A percentile compares a stretch with the other conserved stretches of the same genome.
Evolutionary conservation across 2,888 invertebrate species (phyloP).

Genomic region (Meiosimyza platycephala): DNA sequence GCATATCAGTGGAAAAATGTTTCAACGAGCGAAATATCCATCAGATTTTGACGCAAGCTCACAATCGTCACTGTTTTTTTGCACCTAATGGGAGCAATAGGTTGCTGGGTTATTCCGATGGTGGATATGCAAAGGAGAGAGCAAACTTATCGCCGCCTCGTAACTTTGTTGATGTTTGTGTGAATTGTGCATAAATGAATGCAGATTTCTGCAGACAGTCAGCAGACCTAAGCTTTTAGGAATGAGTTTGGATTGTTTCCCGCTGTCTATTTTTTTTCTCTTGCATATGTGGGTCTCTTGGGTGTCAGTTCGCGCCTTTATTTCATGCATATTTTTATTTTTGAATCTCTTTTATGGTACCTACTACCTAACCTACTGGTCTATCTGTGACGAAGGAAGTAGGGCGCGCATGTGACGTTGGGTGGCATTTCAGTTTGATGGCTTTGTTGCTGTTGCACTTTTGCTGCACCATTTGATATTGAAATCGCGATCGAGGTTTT

Average conservation of each 20-base stretch:
- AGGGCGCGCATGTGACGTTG: slow-evolving; percentile 30
- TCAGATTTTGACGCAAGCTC: slow-evolving; percentile 21
- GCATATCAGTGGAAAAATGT: background rate
- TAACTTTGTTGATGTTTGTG: slow-evolving; percentile 33
- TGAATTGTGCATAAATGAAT: slow-evolving; percentile 40
- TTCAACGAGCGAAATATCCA: slow-evolving; percentile 22
- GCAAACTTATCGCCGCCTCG: background rate
- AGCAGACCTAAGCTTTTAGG: background rate
- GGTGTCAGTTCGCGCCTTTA: slow-evolving; percentile 36
- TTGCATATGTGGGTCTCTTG: slow-evolving; percentile 34
- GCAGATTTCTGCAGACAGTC: slow-evolving; percentile 27
- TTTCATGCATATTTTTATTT: background rate
- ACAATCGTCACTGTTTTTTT: slow-evolving; percentile 16
- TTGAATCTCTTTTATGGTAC: background rate
- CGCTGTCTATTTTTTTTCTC: background rate
- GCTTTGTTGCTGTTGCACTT: background rate
- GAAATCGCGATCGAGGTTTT: background rate
- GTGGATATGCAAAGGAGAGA: background rate
- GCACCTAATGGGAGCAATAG: slow-evolving; percentile 36
- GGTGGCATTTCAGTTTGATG: slow-evolving; percentile 27
- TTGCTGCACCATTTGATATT: slow-evolving; percentile 6
- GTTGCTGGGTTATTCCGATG: slow-evolving; percentile 39
- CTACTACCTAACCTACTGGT: too few species aligned
- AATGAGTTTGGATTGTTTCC: too few species aligned
- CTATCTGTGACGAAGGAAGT: slow-evolving; percentile 16